Conservation (phyloP, 1,140 invertebrate species). For the Leptestheria dahalacensis region DNA sequence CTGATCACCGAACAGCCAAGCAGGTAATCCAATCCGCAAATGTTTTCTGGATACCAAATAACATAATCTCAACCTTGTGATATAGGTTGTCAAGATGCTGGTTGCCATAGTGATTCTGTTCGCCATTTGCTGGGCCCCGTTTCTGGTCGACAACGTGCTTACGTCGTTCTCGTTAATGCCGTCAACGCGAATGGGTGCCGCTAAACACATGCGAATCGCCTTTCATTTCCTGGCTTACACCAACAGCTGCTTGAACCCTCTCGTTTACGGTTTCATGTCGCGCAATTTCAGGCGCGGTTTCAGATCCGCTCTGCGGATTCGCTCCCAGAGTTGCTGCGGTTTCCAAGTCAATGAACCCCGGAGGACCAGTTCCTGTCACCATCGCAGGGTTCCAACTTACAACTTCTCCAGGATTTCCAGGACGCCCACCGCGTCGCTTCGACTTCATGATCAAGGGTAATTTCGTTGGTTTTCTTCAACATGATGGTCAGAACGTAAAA, state of each 20-base stretch:
- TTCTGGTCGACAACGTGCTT: conserved; percentile 47
- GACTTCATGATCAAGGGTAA: conserved; percentile 7
- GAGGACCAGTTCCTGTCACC: not conserved
- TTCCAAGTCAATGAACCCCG: not conserved
- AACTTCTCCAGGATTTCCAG: not conserved
- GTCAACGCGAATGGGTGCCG: conserved; percentile 28
- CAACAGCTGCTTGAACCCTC: conserved; percentile 60
- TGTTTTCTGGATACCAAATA: not conserved
- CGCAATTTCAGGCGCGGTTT: conserved; percentile 44
- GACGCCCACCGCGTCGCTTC: not conserved
- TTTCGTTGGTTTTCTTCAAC: not conserved
- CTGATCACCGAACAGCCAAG: conserved; percentile 5
- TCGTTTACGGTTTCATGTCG: conserved; percentile 67
- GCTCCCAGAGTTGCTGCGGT: not conserved
- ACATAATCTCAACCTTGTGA: not conserved
- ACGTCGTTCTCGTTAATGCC: conserved; percentile 41
- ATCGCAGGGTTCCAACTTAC: not conserved
- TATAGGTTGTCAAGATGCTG: conserved; percentile 52
- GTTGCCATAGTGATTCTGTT: conserved; percentile 51
- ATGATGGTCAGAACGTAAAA: no score
- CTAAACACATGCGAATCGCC: conserved; percentile 43
- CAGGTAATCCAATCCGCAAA: conserved; percentile 5
- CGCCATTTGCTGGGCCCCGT: conserved; percentile 48
- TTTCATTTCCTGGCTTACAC: conserved; percentile 51
- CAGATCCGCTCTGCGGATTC: not conserved